Conservation (phyloP, 2,888 invertebrate genomes). For the Raillietiella orientalis region DNA sequence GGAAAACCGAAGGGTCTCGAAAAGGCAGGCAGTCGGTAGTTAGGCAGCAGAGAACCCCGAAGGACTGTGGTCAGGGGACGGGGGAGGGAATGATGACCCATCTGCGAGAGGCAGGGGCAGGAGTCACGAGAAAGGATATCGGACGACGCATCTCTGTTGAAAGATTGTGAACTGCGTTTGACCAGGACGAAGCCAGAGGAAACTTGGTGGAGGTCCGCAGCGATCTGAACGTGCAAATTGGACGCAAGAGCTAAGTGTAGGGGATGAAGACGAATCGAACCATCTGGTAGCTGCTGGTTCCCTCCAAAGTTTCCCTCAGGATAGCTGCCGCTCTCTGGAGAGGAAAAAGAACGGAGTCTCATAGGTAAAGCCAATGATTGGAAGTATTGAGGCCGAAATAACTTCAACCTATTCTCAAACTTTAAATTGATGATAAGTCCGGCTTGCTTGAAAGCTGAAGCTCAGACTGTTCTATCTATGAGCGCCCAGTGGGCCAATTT, state of each 20-base stretch:
- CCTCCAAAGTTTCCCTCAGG: constrained; percentile 40
- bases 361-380: constrained; percentile 19
- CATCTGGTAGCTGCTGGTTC: constrained; percentile 45
- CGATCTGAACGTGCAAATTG: constrained; percentile 46
- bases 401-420: constrained; percentile 40
- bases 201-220: constrained; percentile 27
- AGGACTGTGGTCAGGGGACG: too few relatives aligned
- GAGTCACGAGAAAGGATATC: too few relatives aligned
- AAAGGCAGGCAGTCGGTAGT: too few relatives aligned
- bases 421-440: constrained; percentile 34
- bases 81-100: too few relatives aligned
- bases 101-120: too few relatives aligned
- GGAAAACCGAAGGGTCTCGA: too few relatives aligned
- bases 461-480: constrained; percentile 16
- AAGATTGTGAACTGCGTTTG: constrained; percentile 2
- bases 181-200: constrained; percentile 1
- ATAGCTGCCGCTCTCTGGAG: constrained; percentile 26
- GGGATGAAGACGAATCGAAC: constrained; percentile 30
- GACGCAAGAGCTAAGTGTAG: constrained; percentile 39
- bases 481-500: constrained; percentile 33
- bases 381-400: constrained; percentile 29
- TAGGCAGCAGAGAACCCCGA: too few relatives aligned
- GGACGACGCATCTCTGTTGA: too few relatives aligned
- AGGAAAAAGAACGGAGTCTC: constrained; percentile 10
- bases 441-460: constrained; percentile 24